A percentile compares a stretch with the other conserved stretches of the same genome.
phyloP scores from a whole-genome alignment of 2,113 vertebrate species.

The Corvus cornix region DNA sequence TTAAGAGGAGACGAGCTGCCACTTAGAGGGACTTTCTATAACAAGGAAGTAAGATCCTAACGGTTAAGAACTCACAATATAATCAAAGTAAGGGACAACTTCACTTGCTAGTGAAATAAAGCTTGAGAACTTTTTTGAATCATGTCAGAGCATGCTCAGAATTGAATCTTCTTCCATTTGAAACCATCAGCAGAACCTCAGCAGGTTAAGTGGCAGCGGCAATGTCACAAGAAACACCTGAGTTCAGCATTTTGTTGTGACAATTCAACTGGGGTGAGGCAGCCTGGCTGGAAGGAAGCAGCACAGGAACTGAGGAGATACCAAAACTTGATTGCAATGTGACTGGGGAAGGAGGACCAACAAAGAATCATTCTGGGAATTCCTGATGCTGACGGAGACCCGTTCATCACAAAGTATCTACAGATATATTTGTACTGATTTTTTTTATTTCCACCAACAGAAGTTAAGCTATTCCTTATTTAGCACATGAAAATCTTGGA shows the following conservation, averaged over 20 bases:
- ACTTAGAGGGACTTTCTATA: neutral
- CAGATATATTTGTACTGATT: neutral
- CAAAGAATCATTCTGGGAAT: neutral
- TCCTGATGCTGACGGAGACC: neutral
- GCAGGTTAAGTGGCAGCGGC: neutral
- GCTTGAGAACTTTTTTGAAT: neutral
- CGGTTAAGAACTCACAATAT: neutral
- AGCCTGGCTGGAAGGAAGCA: neutral
- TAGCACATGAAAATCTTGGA: neutral
- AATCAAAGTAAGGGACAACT: neutral
- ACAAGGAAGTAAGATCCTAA: neutral
- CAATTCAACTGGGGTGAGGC: neutral
- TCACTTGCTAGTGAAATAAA: neutral
- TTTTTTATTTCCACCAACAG: neutral
- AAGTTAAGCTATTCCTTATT: neutral
- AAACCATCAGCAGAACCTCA: neutral
- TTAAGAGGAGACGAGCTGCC: neutral
- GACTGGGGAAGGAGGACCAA: neutral
- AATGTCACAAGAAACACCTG: neutral
- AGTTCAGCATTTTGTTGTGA: neutral
- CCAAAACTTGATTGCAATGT: neutral
- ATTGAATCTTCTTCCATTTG: neutral
- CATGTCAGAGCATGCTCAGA: neutral
- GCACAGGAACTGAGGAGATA: neutral
- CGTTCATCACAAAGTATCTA: neutral